Base-by-base conservation (phyloP, 2,797 vertebrate species). In the Chloroceryle amazona region DNA sequence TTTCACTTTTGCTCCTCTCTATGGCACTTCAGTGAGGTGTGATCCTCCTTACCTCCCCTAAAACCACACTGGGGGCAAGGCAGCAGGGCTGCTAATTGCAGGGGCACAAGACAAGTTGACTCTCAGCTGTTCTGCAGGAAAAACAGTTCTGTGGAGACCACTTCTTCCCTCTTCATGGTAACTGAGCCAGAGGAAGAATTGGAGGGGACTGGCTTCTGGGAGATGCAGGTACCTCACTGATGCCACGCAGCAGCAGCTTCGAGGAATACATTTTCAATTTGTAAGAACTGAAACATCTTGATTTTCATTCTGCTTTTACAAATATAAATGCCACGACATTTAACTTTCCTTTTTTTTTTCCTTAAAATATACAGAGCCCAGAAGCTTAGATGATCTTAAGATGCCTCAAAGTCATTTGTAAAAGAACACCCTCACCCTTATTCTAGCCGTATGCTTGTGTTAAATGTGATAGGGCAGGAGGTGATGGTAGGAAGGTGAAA, bases 61-160 rank as follows among this genome's bases (percentile, higher is more conserved):
- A 82, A 83, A 82, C 3, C 15, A 33, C 26, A 29, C 28, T 0
- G 0, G 19, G 33, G 41, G 33, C 2, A 4, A n/a, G 41, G 57
- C 22, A 21, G 7, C 44, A 74, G 23, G 57, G 31, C 71, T 88
- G 0, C 42, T 28, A 2, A 41, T 51, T 66, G 58, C 13, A 52
- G 80, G 75, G 66, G 22, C 17, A 4, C 13, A 33, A 88, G 61
- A 29, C 42, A 25, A 54, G 58, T 63, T 84, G 87, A 55, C 60
- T 96, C 68, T 39, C 42, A 72, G 61, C 47, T 60, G 42, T 93
- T 96, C 44, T 66, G 55, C 60, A 29, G 78, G 76, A 93, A 80
- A 84, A 96, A 55, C 88, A 17, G 3, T 88, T 79, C 37, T 51
- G 35, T 39, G 73, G 82, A 84, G 63, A 79, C 65, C 68, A 8